These are phyloP conservation scores for Paelopatides confundens DNA, from an alignment of 53 echinoderm and acorn worm species.

Conservation along the genomic window DNA sequence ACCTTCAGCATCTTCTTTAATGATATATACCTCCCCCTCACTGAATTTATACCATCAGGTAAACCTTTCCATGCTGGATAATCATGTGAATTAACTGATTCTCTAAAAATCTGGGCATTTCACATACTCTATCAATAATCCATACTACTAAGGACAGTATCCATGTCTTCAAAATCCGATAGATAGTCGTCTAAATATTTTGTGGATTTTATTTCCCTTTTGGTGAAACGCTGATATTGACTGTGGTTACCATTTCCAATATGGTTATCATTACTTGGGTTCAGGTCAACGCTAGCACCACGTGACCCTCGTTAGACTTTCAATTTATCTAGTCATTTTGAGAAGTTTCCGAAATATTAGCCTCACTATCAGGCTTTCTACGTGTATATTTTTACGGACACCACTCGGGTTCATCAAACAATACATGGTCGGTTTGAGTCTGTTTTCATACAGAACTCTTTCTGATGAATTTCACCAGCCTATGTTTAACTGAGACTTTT, in stretches of 20 bases:
- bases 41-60: constrained; percentile 33
- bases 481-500: neutral
- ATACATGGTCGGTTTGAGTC: constrained; percentile 7
- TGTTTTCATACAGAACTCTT: neutral
- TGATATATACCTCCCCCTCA: constrained; percentile 37
- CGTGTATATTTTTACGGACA: neutral
- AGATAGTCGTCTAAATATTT: constrained; percentile 32
- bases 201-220: constrained; percentile 42
- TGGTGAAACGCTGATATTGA: neutral
- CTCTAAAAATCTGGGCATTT: constrained; percentile 44
- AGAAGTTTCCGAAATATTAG: no score
- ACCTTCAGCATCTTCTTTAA: constrained; percentile 32
- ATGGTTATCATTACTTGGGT: no score
- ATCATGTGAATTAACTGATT: constrained; percentile 47
- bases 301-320: no score
- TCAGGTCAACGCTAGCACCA: neutral
- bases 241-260: neutral
- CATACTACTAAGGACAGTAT: neutral
- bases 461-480: neutral
- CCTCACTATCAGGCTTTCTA: no score
- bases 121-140: constrained; percentile 51
- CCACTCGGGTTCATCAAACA: constrained; percentile 8
- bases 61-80: constrained; percentile 13
- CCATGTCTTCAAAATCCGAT: constrained; percentile 18
- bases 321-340: no score